These are phyloP conservation scores for Drosophila nigricruria DNA, from an alignment of 2,888 invertebrate species.

Conservation along the genomic window DNA sequence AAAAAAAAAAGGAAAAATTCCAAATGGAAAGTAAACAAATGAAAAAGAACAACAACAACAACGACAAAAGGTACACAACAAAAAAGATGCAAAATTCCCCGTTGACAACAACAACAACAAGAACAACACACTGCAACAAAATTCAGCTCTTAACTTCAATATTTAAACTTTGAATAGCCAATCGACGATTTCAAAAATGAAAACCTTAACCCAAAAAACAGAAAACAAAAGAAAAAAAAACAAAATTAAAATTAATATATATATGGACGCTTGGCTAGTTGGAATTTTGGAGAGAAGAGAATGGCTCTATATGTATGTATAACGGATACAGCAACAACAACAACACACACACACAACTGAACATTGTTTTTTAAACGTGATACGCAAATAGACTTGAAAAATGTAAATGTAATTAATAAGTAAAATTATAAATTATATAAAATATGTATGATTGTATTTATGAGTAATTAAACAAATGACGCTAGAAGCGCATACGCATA, in stretches of 20 bases:
- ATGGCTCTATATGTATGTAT: conserved; percentile 67
- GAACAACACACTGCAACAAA: conserved; percentile 27
- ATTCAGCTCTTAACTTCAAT: conserved; percentile 63
- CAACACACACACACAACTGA: conserved; percentile 67
- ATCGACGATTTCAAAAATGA: conserved; percentile 44
- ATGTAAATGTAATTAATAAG: conserved; percentile 75
- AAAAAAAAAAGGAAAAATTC: conserved; percentile 40
- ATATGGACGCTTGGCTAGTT: conserved; percentile 56
- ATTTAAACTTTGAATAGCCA: conserved; percentile 67
- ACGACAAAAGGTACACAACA: conserved; percentile 44
- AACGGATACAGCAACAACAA: conserved; percentile 52
- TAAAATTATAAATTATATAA: conserved; percentile 77
- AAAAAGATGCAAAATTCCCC: conserved; percentile 78
- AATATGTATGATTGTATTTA: conserved; percentile 68
- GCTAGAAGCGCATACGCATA: conserved; percentile 77
- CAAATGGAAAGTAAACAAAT: conserved; percentile 49
- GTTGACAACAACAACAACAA: conserved; percentile 44
- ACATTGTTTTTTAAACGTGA: conserved; percentile 80
- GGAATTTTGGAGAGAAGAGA: conserved; percentile 26
- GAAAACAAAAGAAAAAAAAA: conserved; percentile 11
- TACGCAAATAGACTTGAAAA: conserved; percentile 81
- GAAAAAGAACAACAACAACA: conserved; percentile 43
- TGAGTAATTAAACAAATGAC: conserved; percentile 72
- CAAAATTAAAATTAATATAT: conserved; percentile 8
- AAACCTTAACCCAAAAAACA: conserved; percentile 29